phyloP scores from a whole-genome alignment of 1,140 invertebrate species.

The Drosophila kepulauana region DNA sequence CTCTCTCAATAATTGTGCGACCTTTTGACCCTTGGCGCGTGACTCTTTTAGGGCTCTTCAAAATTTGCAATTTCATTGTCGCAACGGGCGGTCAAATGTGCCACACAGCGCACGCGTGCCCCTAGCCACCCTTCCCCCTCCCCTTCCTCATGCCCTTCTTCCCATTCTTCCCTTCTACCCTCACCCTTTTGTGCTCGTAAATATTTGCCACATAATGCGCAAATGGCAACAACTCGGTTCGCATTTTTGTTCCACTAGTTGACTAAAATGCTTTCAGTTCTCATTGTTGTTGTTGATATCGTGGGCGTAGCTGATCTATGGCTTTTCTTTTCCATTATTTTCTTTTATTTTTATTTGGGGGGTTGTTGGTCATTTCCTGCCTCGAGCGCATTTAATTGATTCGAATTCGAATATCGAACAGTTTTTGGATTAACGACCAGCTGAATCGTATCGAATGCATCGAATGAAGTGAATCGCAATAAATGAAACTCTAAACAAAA shows the following conservation, averaged over 20 bases:
- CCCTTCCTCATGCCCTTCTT: background rate
- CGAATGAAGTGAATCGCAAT: too few relatives aligned
- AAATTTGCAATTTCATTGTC: conserved; percentile 43
- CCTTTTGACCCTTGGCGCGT: conserved; percentile 59
- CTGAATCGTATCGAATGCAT: too few relatives aligned
- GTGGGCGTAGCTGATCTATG: conserved; percentile 20
- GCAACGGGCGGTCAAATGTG: conserved; percentile 3
- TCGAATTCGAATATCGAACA: conserved; percentile 13
- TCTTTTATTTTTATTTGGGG: background rate
- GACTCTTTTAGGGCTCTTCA: conserved; percentile 17
- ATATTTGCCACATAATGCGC: conserved; percentile 45
- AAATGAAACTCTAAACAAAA: too few relatives aligned
- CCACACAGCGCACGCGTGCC: conserved; percentile 17
- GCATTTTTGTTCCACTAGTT: conserved; percentile 27
- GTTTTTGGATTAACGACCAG: conserved; percentile 10
- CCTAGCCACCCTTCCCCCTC: background rate
- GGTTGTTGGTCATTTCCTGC: conserved; percentile 14
- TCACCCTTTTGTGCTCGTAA: conserved; percentile 13
- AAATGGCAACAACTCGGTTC: conserved; percentile 31
- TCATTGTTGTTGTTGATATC: background rate
- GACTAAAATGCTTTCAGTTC: conserved; percentile 46
- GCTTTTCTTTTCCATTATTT: background rate
- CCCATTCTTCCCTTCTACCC: background rate
- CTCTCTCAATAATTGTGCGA: background rate
- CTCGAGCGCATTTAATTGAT: background rate